Conservation (phyloP, 1,140 invertebrate species). For the Antheraea mylitta region DNA sequence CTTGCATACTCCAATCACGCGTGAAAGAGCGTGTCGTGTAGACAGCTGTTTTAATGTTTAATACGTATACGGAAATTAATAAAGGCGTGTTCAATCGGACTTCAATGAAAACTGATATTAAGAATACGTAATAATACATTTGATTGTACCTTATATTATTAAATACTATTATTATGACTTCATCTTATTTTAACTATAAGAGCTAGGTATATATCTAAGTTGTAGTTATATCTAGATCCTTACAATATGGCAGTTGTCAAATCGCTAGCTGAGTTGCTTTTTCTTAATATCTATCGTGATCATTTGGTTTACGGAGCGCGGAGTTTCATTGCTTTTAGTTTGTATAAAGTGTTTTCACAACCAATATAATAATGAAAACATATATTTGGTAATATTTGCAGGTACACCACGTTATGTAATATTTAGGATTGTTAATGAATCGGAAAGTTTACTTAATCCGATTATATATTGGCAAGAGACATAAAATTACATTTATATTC, state of each 20-base stretch:
- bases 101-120: constrained; percentile 4
- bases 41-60: background rate
- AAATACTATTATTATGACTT: constrained; percentile 75
- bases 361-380: constrained; percentile 67
- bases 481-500: background rate
- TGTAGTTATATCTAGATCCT: constrained; percentile 63
- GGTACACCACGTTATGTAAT: constrained; percentile 46
- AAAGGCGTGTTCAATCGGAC: background rate
- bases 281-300: constrained; percentile 47
- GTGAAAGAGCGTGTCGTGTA: too few species aligned
- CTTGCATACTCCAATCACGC: too few species aligned
- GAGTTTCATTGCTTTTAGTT: constrained; percentile 50
- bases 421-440: constrained; percentile 21
- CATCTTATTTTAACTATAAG: constrained; percentile 59
- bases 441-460: constrained; percentile 14
- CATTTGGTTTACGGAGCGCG: constrained; percentile 56
- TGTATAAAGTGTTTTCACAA: constrained; percentile 54
- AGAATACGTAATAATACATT: constrained; percentile 32
- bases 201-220: constrained; percentile 53
- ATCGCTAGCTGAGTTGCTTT: constrained; percentile 73
- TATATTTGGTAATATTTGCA: constrained; percentile 63
- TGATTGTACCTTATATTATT: constrained; percentile 68
- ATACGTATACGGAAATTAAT: background rate
- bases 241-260: constrained; percentile 77
- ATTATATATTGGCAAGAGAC: constrained; percentile 25